Evolutionary conservation across 2,113 vertebrate species (phyloP).

Genomic region (Eleginops maclovinus): DNA sequence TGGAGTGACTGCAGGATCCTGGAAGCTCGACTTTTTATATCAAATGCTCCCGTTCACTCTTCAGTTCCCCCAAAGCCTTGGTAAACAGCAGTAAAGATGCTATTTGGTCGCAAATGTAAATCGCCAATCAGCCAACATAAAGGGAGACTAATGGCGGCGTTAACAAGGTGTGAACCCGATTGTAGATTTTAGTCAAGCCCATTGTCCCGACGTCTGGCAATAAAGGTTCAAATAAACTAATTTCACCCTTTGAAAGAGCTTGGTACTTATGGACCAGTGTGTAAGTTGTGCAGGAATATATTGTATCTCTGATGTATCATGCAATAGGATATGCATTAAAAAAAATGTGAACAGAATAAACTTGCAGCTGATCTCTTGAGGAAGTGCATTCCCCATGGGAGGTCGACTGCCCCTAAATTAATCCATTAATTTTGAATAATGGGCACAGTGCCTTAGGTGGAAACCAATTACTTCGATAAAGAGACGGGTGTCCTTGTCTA

Average conservation of each 20-base stretch:
- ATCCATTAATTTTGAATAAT: slow-evolving; percentile 85
- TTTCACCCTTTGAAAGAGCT: slow-evolving; percentile 4
- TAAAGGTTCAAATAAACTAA: slow-evolving; percentile 68
- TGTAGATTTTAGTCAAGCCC: slow-evolving; percentile 60
- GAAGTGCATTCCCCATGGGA: slow-evolving; percentile 74
- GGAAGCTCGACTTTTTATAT: slow-evolving; percentile 83
- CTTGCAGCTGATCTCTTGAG: slow-evolving; percentile 26
- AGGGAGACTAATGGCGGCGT: slow-evolving; percentile 86
- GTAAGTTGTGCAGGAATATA: background rate
- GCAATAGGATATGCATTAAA: background rate
- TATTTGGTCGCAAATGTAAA: slow-evolving; percentile 88
- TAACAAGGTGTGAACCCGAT: slow-evolving; percentile 89
- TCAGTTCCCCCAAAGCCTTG: slow-evolving; percentile 50
- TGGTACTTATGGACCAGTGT: background rate
- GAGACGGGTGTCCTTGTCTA: slow-evolving; percentile 50
- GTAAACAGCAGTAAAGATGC: slow-evolving; percentile 85
- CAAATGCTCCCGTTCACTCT: slow-evolving; percentile 52
- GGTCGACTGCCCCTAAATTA: slow-evolving; percentile 80
- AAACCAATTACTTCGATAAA: slow-evolving; percentile 76
- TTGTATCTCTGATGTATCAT: background rate
- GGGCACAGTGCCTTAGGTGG: slow-evolving; percentile 75
- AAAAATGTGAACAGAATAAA: background rate
- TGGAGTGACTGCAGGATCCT: slow-evolving; percentile 61
- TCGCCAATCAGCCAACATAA: slow-evolving; percentile 87
- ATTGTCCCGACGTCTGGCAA: slow-evolving; percentile 70